Evolutionary conservation across 2,113 vertebrate genomes (phyloP).

Genomic region (Vireo altiloquus): DNA sequence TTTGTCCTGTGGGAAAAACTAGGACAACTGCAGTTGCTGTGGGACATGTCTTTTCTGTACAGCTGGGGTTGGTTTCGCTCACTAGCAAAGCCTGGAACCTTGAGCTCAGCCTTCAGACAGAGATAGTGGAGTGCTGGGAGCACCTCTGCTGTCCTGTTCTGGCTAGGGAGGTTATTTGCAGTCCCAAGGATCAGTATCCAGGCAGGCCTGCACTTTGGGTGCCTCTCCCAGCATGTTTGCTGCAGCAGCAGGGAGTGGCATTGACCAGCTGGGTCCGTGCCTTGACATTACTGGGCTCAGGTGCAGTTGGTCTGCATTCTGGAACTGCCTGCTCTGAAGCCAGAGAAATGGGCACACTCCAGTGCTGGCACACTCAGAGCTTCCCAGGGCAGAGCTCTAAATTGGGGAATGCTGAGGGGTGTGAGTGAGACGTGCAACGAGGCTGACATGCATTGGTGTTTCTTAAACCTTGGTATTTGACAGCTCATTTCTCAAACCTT

Average conservation of each 20-base stretch:
- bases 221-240: neutral
- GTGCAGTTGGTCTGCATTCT: neutral
- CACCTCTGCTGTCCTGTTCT: neutral
- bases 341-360: neutral
- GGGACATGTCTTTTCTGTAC: neutral
- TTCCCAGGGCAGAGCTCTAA: neutral
- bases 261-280: neutral
- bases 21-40: neutral
- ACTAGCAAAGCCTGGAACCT: neutral
- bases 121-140: neutral
- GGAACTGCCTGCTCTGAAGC: neutral
- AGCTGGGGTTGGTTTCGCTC: neutral
- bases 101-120: neutral
- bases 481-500: neutral
- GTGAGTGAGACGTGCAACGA: neutral
- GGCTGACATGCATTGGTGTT: neutral
- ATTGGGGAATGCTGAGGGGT: neutral
- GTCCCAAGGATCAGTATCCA: neutral
- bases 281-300: neutral
- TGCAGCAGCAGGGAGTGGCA: neutral
- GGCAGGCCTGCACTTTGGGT: neutral
- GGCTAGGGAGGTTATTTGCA: neutral
- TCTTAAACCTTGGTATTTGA: neutral
- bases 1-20: neutral
- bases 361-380: neutral